Conservation (phyloP, 2,888 invertebrate genomes). For the Lithophane semibrunnea region DNA sequence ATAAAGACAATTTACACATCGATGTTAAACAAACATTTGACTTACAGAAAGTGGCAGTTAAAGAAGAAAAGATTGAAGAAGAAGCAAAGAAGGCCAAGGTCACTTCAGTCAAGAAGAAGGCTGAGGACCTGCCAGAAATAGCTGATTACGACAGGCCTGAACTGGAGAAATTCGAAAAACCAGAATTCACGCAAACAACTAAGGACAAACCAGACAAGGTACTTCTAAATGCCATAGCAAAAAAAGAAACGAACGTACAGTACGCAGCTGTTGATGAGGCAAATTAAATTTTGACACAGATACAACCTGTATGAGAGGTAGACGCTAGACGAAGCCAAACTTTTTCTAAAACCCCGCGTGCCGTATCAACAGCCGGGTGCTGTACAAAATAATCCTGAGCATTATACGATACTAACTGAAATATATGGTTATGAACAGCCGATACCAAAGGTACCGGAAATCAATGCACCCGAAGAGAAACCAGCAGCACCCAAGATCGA, state of each 20-base stretch:
- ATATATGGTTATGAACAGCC: slow-evolving; percentile 65
- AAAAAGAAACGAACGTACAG: slow-evolving; percentile 62
- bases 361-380: background rate
- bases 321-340: background rate
- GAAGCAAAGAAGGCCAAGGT: slow-evolving; percentile 88
- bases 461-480: slow-evolving; percentile 91
- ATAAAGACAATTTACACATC: background rate
- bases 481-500: slow-evolving; percentile 95
- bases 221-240: slow-evolving; percentile 70
- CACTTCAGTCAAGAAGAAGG: slow-evolving; percentile 88
- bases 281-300: background rate
- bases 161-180: slow-evolving; percentile 92
- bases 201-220: slow-evolving; percentile 85
- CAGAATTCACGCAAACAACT: slow-evolving; percentile 87
- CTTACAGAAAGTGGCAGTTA: slow-evolving; percentile 87
- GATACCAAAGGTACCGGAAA: slow-evolving; percentile 91
- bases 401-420: background rate
- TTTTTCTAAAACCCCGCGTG: background rate
- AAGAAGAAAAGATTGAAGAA: slow-evolving; percentile 86
- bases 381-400: background rate
- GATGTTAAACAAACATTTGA: slow-evolving; percentile 41
- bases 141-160: slow-evolving; percentile 94
- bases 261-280: background rate
- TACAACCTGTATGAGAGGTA: no score
- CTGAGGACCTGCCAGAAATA: slow-evolving; percentile 91